phyloP scores from a whole-genome alignment of 2,797 vertebrate species.

The Syngnathus acus region DNA sequence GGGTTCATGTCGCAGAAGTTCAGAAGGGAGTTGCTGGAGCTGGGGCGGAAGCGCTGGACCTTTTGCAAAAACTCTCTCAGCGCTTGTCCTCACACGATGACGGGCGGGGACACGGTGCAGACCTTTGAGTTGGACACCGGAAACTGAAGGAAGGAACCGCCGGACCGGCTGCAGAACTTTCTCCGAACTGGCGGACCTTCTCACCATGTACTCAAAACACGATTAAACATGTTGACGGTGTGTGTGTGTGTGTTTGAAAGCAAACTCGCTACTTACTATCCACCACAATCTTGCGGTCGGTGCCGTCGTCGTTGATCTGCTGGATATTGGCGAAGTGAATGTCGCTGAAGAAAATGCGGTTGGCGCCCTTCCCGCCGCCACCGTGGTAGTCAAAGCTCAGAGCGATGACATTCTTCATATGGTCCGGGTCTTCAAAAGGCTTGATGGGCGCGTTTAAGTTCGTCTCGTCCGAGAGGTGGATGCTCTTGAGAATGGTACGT shows the following conservation, averaged over 20 bases:
- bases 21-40: conserved; percentile 52
- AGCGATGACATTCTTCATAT: conserved; percentile 98
- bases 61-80: conserved; percentile 33
- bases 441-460: conserved; percentile 93
- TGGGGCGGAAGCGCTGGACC: conserved; percentile 42
- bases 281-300: conserved; percentile 82
- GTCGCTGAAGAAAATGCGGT: conserved; percentile 94
- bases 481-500: conserved; percentile 93
- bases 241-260: no score
- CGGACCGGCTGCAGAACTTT: no score
- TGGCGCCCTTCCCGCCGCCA: conserved; percentile 80
- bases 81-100: conserved; percentile 29
- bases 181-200: no score
- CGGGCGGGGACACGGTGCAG: conserved; percentile 50
- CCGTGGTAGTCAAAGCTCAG: conserved; percentile 89
- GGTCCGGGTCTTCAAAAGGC: conserved; percentile 90
- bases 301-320: conserved; percentile 88
- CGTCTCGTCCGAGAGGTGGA: conserved; percentile 92
- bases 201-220: no score
- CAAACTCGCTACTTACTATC: conserved; percentile 80
- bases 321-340: conserved; percentile 99
- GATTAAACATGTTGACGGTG: no score
- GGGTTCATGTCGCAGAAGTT: conserved; percentile 72
- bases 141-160: no score
- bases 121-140: conserved; percentile 59